Evolutionary conservation across 2,888 invertebrate genomes (phyloP).

Genomic region (Aporophyla lueneburgensis): DNA sequence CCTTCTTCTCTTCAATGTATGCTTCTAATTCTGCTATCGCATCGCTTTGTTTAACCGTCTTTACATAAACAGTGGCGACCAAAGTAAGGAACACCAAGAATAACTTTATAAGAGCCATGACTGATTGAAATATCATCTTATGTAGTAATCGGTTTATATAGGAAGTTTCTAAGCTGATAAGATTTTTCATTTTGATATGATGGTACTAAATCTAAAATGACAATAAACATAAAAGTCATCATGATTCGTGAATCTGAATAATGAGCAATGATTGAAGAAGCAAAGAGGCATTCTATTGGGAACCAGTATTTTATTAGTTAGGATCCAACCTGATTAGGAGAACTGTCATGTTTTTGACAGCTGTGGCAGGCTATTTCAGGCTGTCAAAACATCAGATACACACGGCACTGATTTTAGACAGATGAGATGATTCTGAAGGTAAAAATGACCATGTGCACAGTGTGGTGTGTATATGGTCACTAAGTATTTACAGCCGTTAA

Average conservation of each 20-base stretch:
- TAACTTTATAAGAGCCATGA: conserved; percentile 1
- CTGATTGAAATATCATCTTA: conserved; percentile 8
- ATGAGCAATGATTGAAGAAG: not conserved
- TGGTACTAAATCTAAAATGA: not conserved
- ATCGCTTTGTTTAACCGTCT: conserved; percentile 64
- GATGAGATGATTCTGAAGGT: not conserved
- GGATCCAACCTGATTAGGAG: not conserved
- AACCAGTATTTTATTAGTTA: not conserved
- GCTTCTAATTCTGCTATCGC: conserved; percentile 72
- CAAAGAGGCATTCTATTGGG: not conserved
- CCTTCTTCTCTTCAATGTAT: conserved; percentile 79
- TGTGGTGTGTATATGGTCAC: too few relatives aligned
- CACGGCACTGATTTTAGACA: not conserved
- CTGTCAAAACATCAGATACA: too few relatives aligned
- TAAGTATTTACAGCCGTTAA: too few relatives aligned
- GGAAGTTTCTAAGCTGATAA: conserved; percentile 5
- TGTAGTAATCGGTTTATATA: conserved; percentile 13
- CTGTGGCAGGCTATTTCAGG: too few relatives aligned
- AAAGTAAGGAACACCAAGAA: conserved; percentile 62
- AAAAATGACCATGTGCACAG: not conserved
- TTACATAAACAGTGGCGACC: conserved; percentile 65
- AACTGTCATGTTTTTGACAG: not conserved
- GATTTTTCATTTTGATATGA: conserved; percentile 4
- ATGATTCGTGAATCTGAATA: not conserved
- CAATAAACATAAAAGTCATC: not conserved